Base-by-base conservation (phyloP, 2,888 invertebrate species). In the Troides oblongomaculatus region DNA sequence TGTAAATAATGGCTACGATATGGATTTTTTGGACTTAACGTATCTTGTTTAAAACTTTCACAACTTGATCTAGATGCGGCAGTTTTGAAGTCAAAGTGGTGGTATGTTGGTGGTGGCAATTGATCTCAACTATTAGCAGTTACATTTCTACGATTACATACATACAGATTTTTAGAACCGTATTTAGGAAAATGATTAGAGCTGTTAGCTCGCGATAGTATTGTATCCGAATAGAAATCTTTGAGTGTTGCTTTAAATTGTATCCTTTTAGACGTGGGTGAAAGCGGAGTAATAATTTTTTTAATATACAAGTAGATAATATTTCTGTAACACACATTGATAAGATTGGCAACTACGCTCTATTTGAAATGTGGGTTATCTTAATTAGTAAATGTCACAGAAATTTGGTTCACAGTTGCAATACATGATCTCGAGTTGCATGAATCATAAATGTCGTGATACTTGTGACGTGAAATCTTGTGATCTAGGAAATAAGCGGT, bases 401-500 rank as follows among this genome's bases (percentile, higher is more conserved):
- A 65, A 62, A 50, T 58, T 43, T 43, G 43, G 62, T 59, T 17
- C 50, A 60, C 3, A 61, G 30, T 46, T 69, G 61, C 30, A 69
- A 43, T 23, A 30, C 57, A 30, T 17, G 25, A 46, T 58, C 21
- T 21, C 30, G 14, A 65, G 57, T 25, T 56, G 18, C 46, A 21
- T 69, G 70, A 59, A 62, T 70, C 66, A 70, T 70, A 36, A 58
- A 23, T 30, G 30, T 65, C 57, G 61, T 60, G 69, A 62, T 64
- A 57, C 57, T 58, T 36, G 62, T 70, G 72, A 68, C 71, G 71
- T 69, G 46, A n/a, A 66, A 60, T 62, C 69, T 67, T 71, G 71
- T 67, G 69, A 69, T 71, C 56, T 62, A 18, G 66, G 64, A 67
- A 60, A 64, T 69, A 58, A 39, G 17, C 59, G 36, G 30, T 12